phyloP scores from a whole-genome alignment of 92 coral and sea anemone genomes.

The Nematostella vectensis region DNA sequence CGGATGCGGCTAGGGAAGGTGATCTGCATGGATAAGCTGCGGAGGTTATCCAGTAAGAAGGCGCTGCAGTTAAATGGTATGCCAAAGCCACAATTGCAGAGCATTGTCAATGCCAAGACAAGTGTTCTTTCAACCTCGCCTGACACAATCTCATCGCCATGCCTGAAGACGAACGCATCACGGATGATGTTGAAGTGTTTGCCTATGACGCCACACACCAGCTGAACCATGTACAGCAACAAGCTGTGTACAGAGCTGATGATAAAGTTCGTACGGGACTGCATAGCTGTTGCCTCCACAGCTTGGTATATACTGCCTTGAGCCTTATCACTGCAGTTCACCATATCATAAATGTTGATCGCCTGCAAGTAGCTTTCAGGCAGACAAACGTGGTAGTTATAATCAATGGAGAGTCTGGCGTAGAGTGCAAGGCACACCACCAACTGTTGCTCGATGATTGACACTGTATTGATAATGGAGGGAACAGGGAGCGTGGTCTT shows the following conservation, averaged over 20 bases:
- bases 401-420: conserved; percentile 41
- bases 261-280: conserved; percentile 22
- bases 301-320: conserved; percentile 20
- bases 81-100: conserved; percentile 80
- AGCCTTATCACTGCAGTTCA: conserved; percentile 32
- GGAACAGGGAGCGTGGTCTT: conserved; percentile 40
- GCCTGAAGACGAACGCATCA: conserved; percentile 34
- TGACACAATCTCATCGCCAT: conserved; percentile 24
- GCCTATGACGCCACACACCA: conserved; percentile 52
- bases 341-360: conserved; percentile 48
- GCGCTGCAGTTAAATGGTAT: conserved; percentile 29
- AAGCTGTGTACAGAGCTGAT: conserved; percentile 45
- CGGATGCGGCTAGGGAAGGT: conserved; percentile 34
- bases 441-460: conserved; percentile 70
- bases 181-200: conserved; percentile 45
- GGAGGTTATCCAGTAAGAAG: conserved; percentile 19
- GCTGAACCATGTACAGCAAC: conserved; percentile 44
- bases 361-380: conserved; percentile 69
- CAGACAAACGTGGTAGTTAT: conserved; percentile 42
- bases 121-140: conserved; percentile 73
- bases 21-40: conserved; percentile 21
- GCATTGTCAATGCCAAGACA: conserved; percentile 67
- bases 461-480: conserved; percentile 56
- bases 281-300: conserved; percentile 38
- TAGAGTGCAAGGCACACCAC: conserved; percentile 55